A percentile compares a stretch with the other conserved stretches of the same genome.
Conservation (phyloP, 2,797 vertebrate genomes). For the Cyprinella venusta region DNA sequence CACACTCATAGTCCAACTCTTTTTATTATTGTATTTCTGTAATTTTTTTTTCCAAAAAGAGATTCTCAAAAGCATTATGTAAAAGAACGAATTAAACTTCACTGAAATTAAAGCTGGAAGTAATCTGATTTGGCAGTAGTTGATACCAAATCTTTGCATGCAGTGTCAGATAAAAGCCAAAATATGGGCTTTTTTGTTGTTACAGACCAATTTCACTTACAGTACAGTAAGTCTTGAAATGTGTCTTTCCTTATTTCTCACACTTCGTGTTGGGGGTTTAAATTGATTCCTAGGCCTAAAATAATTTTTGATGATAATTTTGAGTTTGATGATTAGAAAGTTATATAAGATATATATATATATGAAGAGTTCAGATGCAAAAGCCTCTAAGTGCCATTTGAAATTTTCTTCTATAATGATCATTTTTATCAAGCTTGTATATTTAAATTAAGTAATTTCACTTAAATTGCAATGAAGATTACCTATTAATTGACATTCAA, state of each 20-base stretch:
- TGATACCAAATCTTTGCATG: not conserved
- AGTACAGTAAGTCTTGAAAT: not conserved
- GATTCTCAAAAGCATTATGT: not conserved
- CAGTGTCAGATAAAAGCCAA: not conserved
- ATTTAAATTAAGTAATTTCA: no score
- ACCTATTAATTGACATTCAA: no score
- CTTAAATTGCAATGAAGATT: no score
- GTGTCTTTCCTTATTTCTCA: not conserved
- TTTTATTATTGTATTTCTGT: not conserved
- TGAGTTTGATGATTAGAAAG: no score
- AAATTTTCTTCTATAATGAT: no score
- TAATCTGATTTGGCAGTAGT: conserved; percentile 17
- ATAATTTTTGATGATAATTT: no score
- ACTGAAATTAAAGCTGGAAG: not conserved
- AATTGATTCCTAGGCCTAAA: no score
- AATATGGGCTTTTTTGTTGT: not conserved
- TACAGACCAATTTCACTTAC: not conserved
- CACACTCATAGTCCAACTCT: not conserved
- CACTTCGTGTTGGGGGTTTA: not conserved
- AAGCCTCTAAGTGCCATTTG: no score
- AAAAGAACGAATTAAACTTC: not conserved
- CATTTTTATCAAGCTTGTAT: no score
- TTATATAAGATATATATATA: no score
- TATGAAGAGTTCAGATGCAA: no score
- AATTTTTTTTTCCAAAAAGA: not conserved